These are phyloP conservation scores for Orcinus orca DNA, from an alignment of 2,113 vertebrate genomes.

Conservation along the genomic window DNA sequence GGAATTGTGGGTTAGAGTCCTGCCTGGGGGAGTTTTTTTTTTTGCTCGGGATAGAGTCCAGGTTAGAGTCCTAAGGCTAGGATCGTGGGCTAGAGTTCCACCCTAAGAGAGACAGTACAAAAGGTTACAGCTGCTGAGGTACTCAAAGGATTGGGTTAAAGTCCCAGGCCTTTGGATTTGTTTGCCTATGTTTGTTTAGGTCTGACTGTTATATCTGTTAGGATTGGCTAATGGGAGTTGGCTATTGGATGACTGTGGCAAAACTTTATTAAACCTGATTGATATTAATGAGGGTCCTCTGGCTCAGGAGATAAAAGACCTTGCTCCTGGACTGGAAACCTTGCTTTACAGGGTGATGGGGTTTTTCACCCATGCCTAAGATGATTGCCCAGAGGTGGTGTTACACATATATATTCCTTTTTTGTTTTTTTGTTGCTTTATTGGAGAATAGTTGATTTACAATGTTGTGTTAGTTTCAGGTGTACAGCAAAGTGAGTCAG, in stretches of 20 bases:
- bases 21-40: neutral
- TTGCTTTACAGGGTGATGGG: neutral
- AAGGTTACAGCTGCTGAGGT: neutral
- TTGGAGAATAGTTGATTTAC: neutral
- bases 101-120: neutral
- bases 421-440: neutral
- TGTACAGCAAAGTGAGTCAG: neutral
- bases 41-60: neutral
- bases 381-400: neutral
- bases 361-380: neutral
- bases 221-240: neutral
- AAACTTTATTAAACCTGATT: neutral
- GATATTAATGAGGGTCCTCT: neutral
- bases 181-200: neutral
- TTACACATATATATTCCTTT: neutral
- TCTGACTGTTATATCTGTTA: neutral
- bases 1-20: neutral
- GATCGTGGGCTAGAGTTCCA: neutral
- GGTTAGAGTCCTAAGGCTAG: neutral
- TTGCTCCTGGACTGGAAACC: neutral
- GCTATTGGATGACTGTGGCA: neutral
- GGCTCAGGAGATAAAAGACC: neutral
- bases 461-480: neutral
- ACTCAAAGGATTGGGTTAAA: neutral
- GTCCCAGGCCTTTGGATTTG: neutral